Conservation (phyloP, 2,888 invertebrate genomes). For the Cantharis nigra region DNA sequence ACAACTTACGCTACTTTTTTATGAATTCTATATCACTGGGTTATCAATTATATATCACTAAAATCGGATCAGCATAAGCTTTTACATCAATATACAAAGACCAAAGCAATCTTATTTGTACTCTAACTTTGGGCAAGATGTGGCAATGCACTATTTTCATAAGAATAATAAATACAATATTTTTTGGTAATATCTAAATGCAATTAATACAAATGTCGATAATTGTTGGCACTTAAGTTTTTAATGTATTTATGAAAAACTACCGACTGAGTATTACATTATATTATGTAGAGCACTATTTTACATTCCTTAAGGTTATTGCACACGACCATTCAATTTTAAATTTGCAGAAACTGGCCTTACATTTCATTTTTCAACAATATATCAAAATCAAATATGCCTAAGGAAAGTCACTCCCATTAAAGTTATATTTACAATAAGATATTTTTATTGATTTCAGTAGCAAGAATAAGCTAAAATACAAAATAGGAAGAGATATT, state of each 20-base stretch:
- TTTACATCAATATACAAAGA: conserved; percentile 22
- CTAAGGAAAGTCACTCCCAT: background rate
- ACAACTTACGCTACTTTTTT: background rate
- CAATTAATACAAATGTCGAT: background rate
- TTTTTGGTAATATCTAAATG: background rate
- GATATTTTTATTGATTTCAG: background rate
- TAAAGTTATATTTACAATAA: background rate
- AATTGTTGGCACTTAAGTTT: background rate
- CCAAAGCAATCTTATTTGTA: conserved; percentile 26
- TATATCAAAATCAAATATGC: background rate
- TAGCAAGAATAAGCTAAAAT: background rate
- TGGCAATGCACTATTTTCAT: conserved; percentile 30
- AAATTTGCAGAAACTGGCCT: background rate
- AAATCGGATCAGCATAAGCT: conserved; percentile 16
- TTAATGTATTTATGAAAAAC: background rate
- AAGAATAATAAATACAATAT: conserved; percentile 14
- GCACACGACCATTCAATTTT: background rate
- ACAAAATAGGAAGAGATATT: too few species aligned
- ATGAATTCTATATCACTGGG: conserved; percentile 21
- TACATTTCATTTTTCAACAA: background rate
- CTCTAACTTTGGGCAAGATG: conserved; percentile 30
- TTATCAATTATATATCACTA: conserved; percentile 8
- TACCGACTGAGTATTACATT: background rate
- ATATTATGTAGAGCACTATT: background rate
- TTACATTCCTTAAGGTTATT: background rate